phyloP scores from a whole-genome alignment of 2,113 vertebrate genomes.

The Ivindomyrus marchei region DNA sequence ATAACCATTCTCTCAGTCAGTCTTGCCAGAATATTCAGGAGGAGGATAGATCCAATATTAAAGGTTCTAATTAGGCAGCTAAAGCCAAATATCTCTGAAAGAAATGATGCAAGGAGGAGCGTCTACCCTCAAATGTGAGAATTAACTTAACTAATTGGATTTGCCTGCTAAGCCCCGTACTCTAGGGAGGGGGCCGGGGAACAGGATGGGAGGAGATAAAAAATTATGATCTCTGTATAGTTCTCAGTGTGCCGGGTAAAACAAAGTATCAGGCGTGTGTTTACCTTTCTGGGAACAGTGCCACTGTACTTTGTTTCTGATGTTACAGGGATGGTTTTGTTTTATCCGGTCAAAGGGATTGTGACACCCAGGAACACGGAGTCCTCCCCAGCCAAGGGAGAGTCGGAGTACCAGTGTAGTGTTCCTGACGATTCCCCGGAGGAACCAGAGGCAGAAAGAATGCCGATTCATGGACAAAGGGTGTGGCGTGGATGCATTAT shows the following conservation, averaged over 20 bases:
- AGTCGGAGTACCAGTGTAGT: neutral
- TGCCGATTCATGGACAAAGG: neutral
- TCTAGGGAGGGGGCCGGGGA: conserved; percentile 26
- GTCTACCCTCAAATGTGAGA: conserved; percentile 44
- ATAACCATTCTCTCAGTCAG: neutral
- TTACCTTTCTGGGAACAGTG: conserved; percentile 45
- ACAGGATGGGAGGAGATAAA: conserved; percentile 8
- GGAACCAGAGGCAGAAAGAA: neutral
- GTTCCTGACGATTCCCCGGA: neutral
- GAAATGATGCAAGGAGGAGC: conserved; percentile 36
- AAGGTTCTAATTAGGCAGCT: conserved; percentile 23
- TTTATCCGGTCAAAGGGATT: neutral
- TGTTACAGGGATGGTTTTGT: neutral
- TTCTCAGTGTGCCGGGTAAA: conserved; percentile 42
- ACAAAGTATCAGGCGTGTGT: conserved; percentile 42
- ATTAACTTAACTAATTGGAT: conserved; percentile 57
- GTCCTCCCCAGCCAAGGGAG: neutral
- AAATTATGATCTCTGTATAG: conserved; percentile 48
- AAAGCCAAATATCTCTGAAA: conserved; percentile 25
- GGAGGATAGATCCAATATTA: conserved; percentile 18
- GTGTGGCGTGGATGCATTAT: neutral
- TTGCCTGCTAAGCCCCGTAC: conserved; percentile 47
- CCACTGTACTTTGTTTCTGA: neutral
- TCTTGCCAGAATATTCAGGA: neutral
- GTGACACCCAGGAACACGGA: neutral